Percentiles rank a stretch among this genome's conserved stretches.
These are phyloP conservation scores for Rallus crepitans DNA, from an alignment of 2,797 vertebrate genomes.

Conservation along the genomic window DNA sequence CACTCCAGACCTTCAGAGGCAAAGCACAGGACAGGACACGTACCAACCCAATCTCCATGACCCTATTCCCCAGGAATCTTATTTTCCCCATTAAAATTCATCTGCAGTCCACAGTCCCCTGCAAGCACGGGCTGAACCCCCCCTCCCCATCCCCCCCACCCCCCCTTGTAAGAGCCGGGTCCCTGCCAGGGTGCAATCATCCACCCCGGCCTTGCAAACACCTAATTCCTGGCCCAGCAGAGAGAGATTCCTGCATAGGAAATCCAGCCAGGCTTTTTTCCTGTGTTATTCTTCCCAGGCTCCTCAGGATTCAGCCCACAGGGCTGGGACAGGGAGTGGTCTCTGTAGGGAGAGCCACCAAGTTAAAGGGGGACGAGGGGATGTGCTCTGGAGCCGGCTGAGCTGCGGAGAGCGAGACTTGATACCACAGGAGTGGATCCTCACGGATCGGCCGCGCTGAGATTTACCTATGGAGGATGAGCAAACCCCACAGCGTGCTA, in stretches of 20 bases:
- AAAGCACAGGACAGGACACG: rapidly evolving
- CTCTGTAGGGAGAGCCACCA: not conserved
- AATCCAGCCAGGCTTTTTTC: not conserved
- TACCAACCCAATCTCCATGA: not conserved
- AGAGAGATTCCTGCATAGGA: not conserved
- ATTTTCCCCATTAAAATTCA: not conserved
- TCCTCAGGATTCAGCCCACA: not conserved
- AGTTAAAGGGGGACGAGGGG: not conserved
- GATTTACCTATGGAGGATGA: not conserved
- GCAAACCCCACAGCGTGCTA: not conserved
- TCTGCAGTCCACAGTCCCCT: rapidly evolving
- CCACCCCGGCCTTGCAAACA: not conserved
- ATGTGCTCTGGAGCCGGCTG: not conserved
- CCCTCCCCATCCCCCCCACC: no score
- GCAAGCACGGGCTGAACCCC: rapidly evolving
- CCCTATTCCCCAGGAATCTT: not conserved
- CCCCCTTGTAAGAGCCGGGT: not conserved
- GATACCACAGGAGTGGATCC: not conserved
- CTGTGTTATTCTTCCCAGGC: not conserved
- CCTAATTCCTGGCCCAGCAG: not conserved
- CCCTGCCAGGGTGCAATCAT: not conserved
- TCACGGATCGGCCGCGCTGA: not conserved
- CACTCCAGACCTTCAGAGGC: not conserved
- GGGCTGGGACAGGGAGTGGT: not conserved
- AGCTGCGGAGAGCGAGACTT: not conserved